Base-by-base conservation (phyloP, 2,888 invertebrate genomes). In the Craniophora ligustri region DNA sequence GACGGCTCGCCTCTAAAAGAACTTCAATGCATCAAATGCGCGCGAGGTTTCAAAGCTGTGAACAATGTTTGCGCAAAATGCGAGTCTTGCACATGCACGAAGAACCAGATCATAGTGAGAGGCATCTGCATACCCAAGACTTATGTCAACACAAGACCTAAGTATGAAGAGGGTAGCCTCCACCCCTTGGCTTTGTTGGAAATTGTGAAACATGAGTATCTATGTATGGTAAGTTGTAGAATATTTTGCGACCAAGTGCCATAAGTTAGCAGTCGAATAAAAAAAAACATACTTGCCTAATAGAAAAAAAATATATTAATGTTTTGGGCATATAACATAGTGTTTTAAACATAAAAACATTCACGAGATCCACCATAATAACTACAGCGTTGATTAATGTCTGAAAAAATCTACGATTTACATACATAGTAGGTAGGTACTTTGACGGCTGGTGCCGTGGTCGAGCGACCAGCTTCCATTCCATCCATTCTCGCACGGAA, bases 1-100 rank as follows among this genome's bases (percentile, higher is more conserved):
- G 91, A 93, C 57, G 92, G 92, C 1, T 86, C 91, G 0, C 81
- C 89, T 4, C 77, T 86, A 65, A 91, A 86, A 61, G 92, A 91
- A 49, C 88, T 91, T 0, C 81, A 85, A n/a, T 93, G 92, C 63
- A 79, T 91, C 2, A 91, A 87, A 68, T 93, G 93, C 59, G 82
- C 87, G 0, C 84, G 86, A 6, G 92, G 91, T 0, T 91, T 78
- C 67, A 85, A 70, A 39, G 74, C 81, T 0, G 46, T 60, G 7
- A 68, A 68, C 49, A 88, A 90, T 60, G 58, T 57, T 1, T 93
- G 93, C 68, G 77, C 85, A 15, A 81, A 79, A 18, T 93, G 93
- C 53, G 82, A 84, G 3, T 45, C 78, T 0, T 93, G 93, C 67
- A 50, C 67, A 0, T 93, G 92, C 56, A 56, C 60, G 0, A 86